Conservation (phyloP, 1,140 invertebrate species). For the Linepithema humile region DNA sequence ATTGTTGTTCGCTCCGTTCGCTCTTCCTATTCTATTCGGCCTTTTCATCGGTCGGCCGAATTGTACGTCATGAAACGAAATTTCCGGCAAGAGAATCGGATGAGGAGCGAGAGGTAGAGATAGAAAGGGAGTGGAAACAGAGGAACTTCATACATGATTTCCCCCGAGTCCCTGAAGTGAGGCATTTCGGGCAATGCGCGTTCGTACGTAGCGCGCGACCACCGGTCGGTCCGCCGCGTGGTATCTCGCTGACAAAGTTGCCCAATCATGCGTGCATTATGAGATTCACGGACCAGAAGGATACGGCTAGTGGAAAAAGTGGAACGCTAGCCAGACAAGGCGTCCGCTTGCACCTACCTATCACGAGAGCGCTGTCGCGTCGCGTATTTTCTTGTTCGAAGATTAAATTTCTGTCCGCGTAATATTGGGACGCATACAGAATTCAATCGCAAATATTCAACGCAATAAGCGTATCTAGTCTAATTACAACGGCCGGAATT, state of each 20-base stretch:
- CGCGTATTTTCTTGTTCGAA: not conserved
- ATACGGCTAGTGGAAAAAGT: conserved; percentile 44
- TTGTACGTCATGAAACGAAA: conserved; percentile 68
- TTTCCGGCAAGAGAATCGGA: conserved; percentile 70
- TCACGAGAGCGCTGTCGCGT: not conserved
- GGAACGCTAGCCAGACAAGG: conserved; percentile 13
- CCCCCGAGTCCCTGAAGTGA: conserved; percentile 77
- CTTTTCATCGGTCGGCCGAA: conserved; percentile 69
- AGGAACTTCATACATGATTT: conserved; percentile 79
- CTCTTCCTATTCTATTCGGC: conserved; percentile 40
- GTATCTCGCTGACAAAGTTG: conserved; percentile 75
- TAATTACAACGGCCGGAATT: conserved; percentile 8
- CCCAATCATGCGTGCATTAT: conserved; percentile 76
- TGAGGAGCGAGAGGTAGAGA: conserved; percentile 50
- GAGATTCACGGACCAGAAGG: conserved; percentile 67
- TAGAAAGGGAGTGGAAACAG: conserved; percentile 67
- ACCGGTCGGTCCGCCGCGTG: conserved; percentile 55
- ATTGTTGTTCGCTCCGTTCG: conserved; percentile 65
- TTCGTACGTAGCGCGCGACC: conserved; percentile 62
- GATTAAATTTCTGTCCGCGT: not conserved
- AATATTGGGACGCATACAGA: not conserved
- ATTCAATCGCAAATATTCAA: conserved; percentile 16
- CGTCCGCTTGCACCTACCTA: conserved; percentile 5
- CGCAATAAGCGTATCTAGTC: not conserved
- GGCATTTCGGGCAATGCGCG: conserved; percentile 77